These are phyloP conservation scores for Myotis myotis DNA, from an alignment of 2,797 vertebrate species.

Conservation along the genomic window DNA sequence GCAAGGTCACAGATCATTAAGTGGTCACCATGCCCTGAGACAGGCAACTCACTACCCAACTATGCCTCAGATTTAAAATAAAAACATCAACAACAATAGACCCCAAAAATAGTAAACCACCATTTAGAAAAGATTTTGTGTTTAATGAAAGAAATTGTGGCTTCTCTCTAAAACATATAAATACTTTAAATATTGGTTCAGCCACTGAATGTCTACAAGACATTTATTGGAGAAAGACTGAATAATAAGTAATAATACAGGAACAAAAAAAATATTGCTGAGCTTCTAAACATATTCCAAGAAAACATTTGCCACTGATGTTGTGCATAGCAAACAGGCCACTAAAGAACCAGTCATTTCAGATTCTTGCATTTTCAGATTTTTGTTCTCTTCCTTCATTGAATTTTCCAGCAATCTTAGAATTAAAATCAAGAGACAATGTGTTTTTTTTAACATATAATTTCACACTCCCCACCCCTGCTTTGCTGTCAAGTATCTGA, in stretches of 20 bases:
- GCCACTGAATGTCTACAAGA: neutral
- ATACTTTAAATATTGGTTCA: slow-evolving; percentile 51
- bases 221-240: neutral
- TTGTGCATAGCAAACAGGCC: slow-evolving; percentile 52
- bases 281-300: neutral
- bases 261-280: slow-evolving; percentile 28
- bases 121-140: neutral
- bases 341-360: slow-evolving; percentile 43
- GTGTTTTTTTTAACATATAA: slow-evolving; percentile 78
- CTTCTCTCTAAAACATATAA: slow-evolving; percentile 34
- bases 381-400: slow-evolving; percentile 43
- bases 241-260: slow-evolving; percentile 39
- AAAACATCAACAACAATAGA: slow-evolving; percentile 9
- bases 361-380: slow-evolving; percentile 45
- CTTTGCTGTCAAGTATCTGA: slow-evolving; percentile 86
- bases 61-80: neutral
- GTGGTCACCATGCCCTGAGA: neutral
- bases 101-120: neutral
- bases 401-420: slow-evolving; percentile 73
- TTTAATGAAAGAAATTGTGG: neutral
- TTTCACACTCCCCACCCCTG: slow-evolving; percentile 68
- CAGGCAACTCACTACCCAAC: slow-evolving; percentile 29
- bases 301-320: slow-evolving; percentile 24
- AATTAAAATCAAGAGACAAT: slow-evolving; percentile 83
- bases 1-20: slow-evolving; percentile 57